Evolutionary conservation across 2,888 invertebrate genomes (phyloP).

Genomic region (Arenicola marina): DNA sequence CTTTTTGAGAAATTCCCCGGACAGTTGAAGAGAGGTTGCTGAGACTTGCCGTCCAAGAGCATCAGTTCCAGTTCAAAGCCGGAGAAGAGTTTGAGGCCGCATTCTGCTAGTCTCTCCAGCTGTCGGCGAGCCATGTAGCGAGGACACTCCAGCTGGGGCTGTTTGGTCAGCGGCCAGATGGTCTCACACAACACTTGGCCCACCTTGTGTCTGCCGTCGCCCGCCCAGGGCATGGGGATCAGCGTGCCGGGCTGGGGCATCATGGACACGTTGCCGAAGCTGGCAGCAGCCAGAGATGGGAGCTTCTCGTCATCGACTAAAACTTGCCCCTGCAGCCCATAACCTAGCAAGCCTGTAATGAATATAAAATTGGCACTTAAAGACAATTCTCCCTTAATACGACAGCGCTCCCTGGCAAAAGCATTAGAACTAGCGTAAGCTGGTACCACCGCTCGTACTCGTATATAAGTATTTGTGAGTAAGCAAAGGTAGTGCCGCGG

Average conservation of each 20-base stretch:
- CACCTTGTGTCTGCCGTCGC: constrained; percentile 8
- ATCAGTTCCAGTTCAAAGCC: constrained; percentile 29
- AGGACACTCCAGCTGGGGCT: constrained; percentile 17
- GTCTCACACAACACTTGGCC: constrained; percentile 22
- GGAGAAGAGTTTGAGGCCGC: constrained; percentile 12
- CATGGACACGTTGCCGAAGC: constrained; percentile 12
- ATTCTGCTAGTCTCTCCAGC: constrained; percentile 9
- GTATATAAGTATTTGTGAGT: no score
- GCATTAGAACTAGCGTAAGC: no score
- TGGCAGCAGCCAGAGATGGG: no score
- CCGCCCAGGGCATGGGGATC: constrained; percentile 13
- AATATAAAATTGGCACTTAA: no score
- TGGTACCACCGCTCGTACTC: no score
- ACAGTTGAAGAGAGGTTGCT: constrained; percentile 9
- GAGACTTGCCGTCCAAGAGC: constrained; percentile 17
- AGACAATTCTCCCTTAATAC: no score
- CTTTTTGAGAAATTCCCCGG: neutral
- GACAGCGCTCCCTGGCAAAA: no score
- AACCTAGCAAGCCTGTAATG: no score
- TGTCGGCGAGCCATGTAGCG: constrained; percentile 22
- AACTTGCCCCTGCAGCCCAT: no score
- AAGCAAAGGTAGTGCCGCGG: no score
- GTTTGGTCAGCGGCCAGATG: constrained; percentile 11
- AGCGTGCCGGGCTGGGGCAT: constrained; percentile 16
- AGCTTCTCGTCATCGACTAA: no score